Evolutionary conservation across 92 coral and sea anemone species (phyloP).

Genomic region (Galaxea fascicularis): DNA sequence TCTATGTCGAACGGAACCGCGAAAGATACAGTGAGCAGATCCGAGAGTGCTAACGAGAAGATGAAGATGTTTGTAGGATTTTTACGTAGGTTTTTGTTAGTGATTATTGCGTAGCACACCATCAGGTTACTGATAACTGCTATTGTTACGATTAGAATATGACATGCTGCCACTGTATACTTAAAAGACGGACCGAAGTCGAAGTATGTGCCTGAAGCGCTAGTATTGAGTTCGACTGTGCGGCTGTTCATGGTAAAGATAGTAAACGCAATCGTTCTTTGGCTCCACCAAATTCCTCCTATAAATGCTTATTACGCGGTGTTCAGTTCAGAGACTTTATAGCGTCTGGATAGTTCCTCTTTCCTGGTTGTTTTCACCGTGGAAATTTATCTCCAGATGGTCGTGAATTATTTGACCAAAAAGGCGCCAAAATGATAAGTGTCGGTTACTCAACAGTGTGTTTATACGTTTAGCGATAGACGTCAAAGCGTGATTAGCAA

Average conservation of each 20-base stretch:
- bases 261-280: not conserved
- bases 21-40: slow-evolving; percentile 56
- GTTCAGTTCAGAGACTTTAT: too few species aligned
- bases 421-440: slow-evolving; percentile 12
- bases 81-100: slow-evolving; percentile 58
- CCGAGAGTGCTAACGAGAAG: slow-evolving; percentile 68
- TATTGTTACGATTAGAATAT: slow-evolving; percentile 34
- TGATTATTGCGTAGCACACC: slow-evolving; percentile 56
- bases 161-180: slow-evolving; percentile 42
- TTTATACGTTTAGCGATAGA: not conserved
- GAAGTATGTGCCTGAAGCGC: not conserved
- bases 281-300: not conserved
- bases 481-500: not conserved
- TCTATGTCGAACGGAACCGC: slow-evolving; percentile 85
- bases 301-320: not conserved
- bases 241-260: slow-evolving; percentile 8
- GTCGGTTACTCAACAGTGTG: too few species aligned
- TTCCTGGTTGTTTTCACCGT: not conserved
- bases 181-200: slow-evolving; percentile 3
- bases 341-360: not conserved
- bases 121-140: slow-evolving; percentile 62
- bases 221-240: not conserved
- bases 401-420: not conserved
- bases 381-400: not conserved
- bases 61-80: slow-evolving; percentile 69